Evolutionary conservation across 2,113 vertebrate genomes (phyloP).

Genomic region (Cryptotis parvus): DNA sequence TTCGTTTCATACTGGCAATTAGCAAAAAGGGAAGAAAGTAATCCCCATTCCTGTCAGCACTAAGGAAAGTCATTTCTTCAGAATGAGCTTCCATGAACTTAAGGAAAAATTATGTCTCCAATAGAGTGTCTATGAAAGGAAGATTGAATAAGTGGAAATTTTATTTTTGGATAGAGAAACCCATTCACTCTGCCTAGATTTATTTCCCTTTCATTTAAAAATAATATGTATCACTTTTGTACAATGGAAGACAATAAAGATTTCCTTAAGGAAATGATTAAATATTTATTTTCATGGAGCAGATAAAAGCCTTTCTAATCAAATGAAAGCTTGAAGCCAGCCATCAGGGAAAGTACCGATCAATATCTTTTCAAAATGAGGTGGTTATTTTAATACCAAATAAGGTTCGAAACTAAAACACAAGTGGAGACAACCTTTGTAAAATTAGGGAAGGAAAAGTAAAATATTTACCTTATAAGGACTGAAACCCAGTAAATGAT

Average conservation of each 20-base stretch:
- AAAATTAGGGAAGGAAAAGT: slow-evolving; percentile 42
- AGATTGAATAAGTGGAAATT: slow-evolving; percentile 12
- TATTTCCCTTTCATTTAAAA: slow-evolving; percentile 60
- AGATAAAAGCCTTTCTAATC: slow-evolving; percentile 24
- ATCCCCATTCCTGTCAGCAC: slow-evolving; percentile 22
- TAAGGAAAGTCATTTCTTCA: slow-evolving; percentile 55
- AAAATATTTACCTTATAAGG: not conserved
- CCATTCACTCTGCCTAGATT: not conserved
- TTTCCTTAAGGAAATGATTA: slow-evolving; percentile 36
- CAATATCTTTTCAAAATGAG: slow-evolving; percentile 18
- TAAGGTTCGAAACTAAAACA: slow-evolving; percentile 31
- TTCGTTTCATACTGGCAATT: slow-evolving; percentile 26
- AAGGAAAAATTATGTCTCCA: slow-evolving; percentile 12
- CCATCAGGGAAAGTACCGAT: not conserved
- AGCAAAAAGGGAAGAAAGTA: slow-evolving; percentile 23
- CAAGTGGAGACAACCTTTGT: slow-evolving; percentile 29
- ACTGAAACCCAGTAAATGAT: slow-evolving; percentile 31
- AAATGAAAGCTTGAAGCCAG: slow-evolving; percentile 55
- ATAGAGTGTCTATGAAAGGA: not conserved
- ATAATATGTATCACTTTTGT: slow-evolving; percentile 64
- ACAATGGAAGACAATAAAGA: slow-evolving; percentile 59
- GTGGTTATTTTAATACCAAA: slow-evolving; percentile 40
- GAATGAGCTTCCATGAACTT: not conserved
- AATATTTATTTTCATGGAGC: slow-evolving; percentile 34
- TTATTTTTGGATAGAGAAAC: slow-evolving; percentile 28